These are phyloP conservation scores for Ichneumoninae sp. DNA, from an alignment of 2,888 invertebrate species.

Conservation along the genomic window DNA sequence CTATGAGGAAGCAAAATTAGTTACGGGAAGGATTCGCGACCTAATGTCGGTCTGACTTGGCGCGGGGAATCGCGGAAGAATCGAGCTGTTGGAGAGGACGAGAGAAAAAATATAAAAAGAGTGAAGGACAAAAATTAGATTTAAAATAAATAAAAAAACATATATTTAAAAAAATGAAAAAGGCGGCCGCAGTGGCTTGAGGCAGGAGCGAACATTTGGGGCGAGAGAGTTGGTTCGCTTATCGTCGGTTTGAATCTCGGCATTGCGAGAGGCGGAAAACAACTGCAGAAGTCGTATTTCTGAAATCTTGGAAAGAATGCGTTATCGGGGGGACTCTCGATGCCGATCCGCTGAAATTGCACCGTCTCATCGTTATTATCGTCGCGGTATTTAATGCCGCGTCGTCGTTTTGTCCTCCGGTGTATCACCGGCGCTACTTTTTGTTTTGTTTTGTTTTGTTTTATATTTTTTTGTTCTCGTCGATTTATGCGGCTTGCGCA, in stretches of 20 bases:
- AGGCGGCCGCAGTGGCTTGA: neutral
- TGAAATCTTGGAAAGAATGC: slow-evolving; percentile 16
- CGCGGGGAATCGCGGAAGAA: too few relatives aligned
- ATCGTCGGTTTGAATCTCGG: neutral
- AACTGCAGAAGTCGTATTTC: slow-evolving; percentile 1
- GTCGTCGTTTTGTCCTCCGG: slow-evolving; percentile 30
- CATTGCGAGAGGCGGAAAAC: neutral
- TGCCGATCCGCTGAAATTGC: slow-evolving; percentile 17
- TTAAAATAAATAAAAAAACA: neutral
- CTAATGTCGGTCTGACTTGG: too few relatives aligned
- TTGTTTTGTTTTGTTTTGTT: neutral
- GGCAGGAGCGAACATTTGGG: slow-evolving; percentile 3
- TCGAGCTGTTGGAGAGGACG: too few relatives aligned
- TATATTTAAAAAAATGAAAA: neutral
- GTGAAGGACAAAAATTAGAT: neutral
- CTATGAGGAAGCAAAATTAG: too few relatives aligned
- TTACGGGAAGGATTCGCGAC: too few relatives aligned
- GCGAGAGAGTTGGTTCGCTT: neutral
- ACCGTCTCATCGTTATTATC: slow-evolving; percentile 46
- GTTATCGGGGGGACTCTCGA: slow-evolving; percentile 36
- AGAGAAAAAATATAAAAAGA: too few relatives aligned
- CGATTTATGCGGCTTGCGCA: neutral
- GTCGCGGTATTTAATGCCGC: slow-evolving; percentile 43
- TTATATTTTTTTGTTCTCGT: neutral
- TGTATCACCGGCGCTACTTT: neutral